Percentiles rank a stretch among this genome's conserved stretches.
Evolutionary conservation across 2,888 invertebrate species (phyloP).

Genomic region (Hydriomena furcata): DNA sequence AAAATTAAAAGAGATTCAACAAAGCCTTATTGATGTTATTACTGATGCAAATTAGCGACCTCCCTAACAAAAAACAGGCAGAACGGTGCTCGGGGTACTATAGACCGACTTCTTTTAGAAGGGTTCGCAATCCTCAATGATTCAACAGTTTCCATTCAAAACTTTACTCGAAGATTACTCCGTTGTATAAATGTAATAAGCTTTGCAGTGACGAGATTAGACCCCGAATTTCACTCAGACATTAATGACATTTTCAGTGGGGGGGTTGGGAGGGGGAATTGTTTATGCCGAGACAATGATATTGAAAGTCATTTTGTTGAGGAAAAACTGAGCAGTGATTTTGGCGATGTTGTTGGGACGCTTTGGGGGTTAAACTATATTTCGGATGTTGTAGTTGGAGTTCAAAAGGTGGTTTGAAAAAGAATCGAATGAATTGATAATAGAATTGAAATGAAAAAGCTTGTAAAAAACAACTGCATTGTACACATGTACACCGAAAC

Average conservation of each 20-base stretch:
- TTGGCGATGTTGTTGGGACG: conserved; percentile 18
- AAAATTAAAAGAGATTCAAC: too few species aligned
- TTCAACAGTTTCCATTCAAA: conserved; percentile 80
- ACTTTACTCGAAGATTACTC: conserved; percentile 83
- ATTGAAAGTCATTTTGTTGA: conserved; percentile 79
- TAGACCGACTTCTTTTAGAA: conserved; percentile 70
- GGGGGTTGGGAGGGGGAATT: conserved; percentile 57
- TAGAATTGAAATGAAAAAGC: too few species aligned
- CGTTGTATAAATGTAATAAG: conserved; percentile 83
- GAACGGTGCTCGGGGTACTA: neutral
- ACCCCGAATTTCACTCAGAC: conserved; percentile 81
- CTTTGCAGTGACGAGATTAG: conserved; percentile 82
- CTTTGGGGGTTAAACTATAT: neutral
- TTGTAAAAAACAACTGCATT: too few species aligned
- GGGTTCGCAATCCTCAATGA: conserved; percentile 80
- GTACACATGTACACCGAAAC: neutral
- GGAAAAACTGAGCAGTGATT: conserved; percentile 58
- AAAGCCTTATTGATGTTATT: too few species aligned
- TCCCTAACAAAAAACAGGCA: too few species aligned
- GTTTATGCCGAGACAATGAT: conserved; percentile 76
- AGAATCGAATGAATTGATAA: too few species aligned
- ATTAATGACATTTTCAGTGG: conserved; percentile 82
- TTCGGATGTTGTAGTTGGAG: too few species aligned
- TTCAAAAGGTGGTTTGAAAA: too few species aligned
- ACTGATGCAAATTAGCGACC: too few species aligned